Evolutionary conservation across 92 coral and sea anemone genomes (phyloP), one percentile per base, ranked within the genome.

Genomic region (Porites evermanni): DNA sequence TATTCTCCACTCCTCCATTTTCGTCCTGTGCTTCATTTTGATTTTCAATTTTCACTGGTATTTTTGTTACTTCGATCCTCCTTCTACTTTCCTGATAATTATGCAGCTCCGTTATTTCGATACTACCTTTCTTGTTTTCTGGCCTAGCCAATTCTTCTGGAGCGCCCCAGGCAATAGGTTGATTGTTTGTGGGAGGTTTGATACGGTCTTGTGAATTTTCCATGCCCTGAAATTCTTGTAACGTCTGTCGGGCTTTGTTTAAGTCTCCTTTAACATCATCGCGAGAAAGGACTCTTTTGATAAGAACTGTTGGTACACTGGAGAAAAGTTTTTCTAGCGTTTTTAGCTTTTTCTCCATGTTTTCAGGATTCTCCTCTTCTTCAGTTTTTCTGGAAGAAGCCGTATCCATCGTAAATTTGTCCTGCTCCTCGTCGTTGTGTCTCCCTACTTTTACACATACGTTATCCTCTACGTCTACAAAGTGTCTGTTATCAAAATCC

Each of bases 221-320:
- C 60, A 70, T 81, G 44, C 32, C 77, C 70, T 70, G 85, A 58
- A 81, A 81, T 59, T 81, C 68, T 13, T 81, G 85, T 8, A 70
- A 29, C 85, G 3, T 2, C 72, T 20, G 12, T 47, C 80, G 44
- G 1, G 94, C 94, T 59, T 61, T 85, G 8, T 69, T 68, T 24
- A 88, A 13, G 67, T 84, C 80, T 60, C 92, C 89, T 29, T 74
- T 79, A 3, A 91, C 91, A 70, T 91, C 94, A 12, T 88, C 94
- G 17, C 90, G 89, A 13, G 12, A 29, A 19, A 91, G 79, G n/a
- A 88, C 75, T 72, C 78, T 81, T 53, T 21, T 67, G 6, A 24
- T 67, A 50, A 6, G 7, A 5, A 6, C 12, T 51, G 60, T 50
- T 72, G 50, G 32, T 29, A 29, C 32, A 29, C 32, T 29, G 32